Conservation (phyloP, 2,113 vertebrate genomes). For the Papio anubis region DNA sequence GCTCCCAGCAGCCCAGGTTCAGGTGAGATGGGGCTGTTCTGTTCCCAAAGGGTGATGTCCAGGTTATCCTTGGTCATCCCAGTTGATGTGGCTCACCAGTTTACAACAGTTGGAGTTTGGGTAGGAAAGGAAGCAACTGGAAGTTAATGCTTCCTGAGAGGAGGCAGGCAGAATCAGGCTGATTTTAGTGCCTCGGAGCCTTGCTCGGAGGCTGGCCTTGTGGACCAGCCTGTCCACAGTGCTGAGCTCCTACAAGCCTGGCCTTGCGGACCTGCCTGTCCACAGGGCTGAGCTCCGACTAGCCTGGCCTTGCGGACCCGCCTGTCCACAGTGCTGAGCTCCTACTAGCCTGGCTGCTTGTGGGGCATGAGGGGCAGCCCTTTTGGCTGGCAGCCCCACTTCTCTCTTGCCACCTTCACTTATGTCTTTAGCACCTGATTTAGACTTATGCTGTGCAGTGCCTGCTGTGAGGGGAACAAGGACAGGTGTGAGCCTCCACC, state of each 20-base stretch:
- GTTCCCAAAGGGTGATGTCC: neutral
- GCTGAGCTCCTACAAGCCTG: neutral
- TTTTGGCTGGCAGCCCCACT: neutral
- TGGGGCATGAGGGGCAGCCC: neutral
- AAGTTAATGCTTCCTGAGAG: neutral
- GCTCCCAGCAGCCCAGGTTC: neutral
- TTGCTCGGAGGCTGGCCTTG: neutral
- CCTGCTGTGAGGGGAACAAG: neutral
- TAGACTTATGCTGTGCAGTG: neutral
- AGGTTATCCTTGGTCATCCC: neutral
- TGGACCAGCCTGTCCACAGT: neutral
- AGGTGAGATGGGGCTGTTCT: slow-evolving; percentile 61
- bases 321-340: neutral
- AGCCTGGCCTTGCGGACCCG: neutral
- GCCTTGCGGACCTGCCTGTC: neutral
- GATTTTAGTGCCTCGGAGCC: neutral
- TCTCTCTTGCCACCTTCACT: neutral
- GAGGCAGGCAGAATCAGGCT: neutral
- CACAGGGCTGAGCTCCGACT: neutral
- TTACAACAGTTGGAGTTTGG: neutral
- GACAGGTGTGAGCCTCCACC: neutral
- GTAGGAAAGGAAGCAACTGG: neutral
- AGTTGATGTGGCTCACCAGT: neutral
- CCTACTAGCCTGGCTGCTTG: neutral
- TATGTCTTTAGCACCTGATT: neutral